Conservation (phyloP, 2,113 vertebrate species). For the Bostrychus sinensis region DNA sequence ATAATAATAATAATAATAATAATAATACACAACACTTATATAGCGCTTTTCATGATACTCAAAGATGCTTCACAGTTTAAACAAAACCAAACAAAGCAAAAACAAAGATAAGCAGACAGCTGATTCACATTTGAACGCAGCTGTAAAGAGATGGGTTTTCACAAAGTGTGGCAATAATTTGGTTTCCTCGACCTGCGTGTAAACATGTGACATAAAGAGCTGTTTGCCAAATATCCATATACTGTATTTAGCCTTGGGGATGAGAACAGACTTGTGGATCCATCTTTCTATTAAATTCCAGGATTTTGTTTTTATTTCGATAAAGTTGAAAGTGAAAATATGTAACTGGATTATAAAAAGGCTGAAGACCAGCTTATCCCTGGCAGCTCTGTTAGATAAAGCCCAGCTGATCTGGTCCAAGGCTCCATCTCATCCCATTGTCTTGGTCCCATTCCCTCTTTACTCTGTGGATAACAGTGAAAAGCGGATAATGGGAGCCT, state of each 20-base stretch:
- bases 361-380: conserved; percentile 6
- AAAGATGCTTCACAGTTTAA: too few species aligned
- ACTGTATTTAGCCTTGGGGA: background rate
- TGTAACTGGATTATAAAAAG: background rate
- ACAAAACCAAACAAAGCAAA: too few species aligned
- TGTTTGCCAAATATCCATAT: conserved; percentile 2
- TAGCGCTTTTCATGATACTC: too few species aligned
- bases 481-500: conserved; percentile 69
- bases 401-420: conserved; percentile 48
- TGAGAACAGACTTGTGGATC: conserved; percentile 4
- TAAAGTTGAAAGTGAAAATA: background rate
- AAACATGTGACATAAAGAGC: too few species aligned
- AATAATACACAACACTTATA: too few species aligned
- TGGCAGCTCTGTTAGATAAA: conserved; percentile 41
- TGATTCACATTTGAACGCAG: too few species aligned
- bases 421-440: conserved; percentile 41
- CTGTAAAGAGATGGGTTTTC: too few species aligned
- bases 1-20: too few species aligned
- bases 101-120: too few species aligned
- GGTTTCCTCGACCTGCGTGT: too few species aligned
- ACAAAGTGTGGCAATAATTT: too few species aligned
- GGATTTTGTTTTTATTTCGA: background rate
- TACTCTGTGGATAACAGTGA: conserved; percentile 42
- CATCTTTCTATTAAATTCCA: background rate
- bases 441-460: conserved; percentile 55